Conservation (phyloP, 2,888 invertebrate genomes). For the Cryptophagus acutangulus region DNA sequence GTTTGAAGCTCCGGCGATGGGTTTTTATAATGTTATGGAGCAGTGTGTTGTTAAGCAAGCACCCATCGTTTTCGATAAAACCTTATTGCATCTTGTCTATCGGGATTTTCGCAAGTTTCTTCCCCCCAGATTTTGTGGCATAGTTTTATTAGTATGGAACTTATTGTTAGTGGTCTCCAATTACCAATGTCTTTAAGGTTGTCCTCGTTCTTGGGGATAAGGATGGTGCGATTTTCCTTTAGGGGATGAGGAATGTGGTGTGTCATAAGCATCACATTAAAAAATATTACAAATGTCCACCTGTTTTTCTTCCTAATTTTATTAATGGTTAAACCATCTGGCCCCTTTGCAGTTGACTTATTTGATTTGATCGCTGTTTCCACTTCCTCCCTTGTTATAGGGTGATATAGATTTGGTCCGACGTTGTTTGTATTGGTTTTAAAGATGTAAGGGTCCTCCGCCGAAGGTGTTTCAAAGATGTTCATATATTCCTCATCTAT, state of each 20-base stretch:
- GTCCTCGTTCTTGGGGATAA: conserved; percentile 10
- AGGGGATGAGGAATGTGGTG: not conserved
- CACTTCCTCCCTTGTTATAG: not conserved
- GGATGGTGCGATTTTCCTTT: conserved; percentile 5
- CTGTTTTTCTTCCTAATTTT: not conserved
- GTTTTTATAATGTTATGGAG: no score
- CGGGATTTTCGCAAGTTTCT: conserved; percentile 6
- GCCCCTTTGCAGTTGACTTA: not conserved
- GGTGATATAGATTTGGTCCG: no score
- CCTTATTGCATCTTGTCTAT: conserved; percentile 16
- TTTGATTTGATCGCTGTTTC: not conserved
- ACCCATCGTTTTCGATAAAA: no score
- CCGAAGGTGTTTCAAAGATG: no score
- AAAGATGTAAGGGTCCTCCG: no score
- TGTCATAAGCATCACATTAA: not conserved
- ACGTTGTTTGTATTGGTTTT: no score
- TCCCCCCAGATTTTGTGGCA: conserved; percentile 12
- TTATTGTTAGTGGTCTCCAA: not conserved
- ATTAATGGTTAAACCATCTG: not conserved
- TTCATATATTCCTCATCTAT: not conserved
- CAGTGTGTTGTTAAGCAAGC: no score
- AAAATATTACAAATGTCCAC: not conserved
- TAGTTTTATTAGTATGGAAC: not conserved
- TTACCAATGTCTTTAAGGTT: not conserved
- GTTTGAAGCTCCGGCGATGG: no score